Evolutionary conservation across 1,140 invertebrate species (phyloP).

Genomic region (Pristionchus pacificus): DNA sequence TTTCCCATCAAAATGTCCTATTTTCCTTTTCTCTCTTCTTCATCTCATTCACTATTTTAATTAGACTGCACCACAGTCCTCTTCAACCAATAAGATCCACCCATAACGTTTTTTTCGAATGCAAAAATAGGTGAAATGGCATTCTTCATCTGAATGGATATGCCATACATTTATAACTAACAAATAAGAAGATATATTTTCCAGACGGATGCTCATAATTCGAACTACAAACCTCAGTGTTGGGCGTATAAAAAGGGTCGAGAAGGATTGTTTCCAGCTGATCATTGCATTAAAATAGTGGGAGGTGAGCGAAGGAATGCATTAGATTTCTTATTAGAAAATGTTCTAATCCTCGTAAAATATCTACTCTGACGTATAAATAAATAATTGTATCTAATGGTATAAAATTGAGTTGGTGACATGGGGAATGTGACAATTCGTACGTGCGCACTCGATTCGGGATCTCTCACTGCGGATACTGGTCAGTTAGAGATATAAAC

Average conservation of each 20-base stretch:
- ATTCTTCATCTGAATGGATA: not conserved
- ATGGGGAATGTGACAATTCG: slow-evolving; percentile 58
- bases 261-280: slow-evolving; percentile 88
- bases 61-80: no score
- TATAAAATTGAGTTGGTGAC: not conserved
- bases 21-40: not conserved
- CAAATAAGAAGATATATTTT: no score
- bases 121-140: no score
- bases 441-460: slow-evolving; percentile 63
- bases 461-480: slow-evolving; percentile 60
- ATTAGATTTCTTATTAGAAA: no score
- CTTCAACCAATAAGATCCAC: no score
- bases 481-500: no score
- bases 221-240: slow-evolving; percentile 81
- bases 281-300: slow-evolving; percentile 86
- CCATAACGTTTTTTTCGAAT: no score
- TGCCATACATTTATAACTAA: no score
- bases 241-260: slow-evolving; percentile 84
- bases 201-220: slow-evolving; percentile 67
- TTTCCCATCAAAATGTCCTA: slow-evolving; percentile 41
- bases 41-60: not conserved
- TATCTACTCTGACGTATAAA: no score
- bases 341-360: no score
- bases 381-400: not conserved
- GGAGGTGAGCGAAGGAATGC: not conserved